Evolutionary conservation across 1,140 invertebrate species (phyloP), one percentile per base, ranked within the genome.

Genomic region (Andricus grossulariae): DNA sequence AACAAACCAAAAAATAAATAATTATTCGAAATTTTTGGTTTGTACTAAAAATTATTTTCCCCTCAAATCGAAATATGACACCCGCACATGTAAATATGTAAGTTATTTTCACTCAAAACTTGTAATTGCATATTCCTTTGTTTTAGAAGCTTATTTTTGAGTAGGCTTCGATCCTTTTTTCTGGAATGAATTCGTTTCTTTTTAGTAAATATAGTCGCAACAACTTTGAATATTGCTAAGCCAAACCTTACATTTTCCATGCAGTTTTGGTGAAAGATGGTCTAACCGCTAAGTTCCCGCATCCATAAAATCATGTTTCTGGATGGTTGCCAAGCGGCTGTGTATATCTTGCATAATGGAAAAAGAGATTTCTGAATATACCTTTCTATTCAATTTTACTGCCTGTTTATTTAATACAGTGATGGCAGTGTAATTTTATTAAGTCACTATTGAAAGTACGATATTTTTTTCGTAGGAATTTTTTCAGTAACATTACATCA

Each of bases 251-350:
- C 52, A 45, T 54, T 54, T 54, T 66, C 21, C 21, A 32, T 10
- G 25, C 25, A 15, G 5, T 66, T 66, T 66, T 32, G 32, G 60
- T 66, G 32, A 66, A 66, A 39, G 60, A 66, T 66, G 60, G 60
- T 66, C 60, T 66, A 66, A 66, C 60, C 60, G 45, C 32, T 66
- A 66, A 66, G 60, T 66, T 66, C 60, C 39, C 60, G 60, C 60
- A 39, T 45, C 60, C 13, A 66, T 66, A 39, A 66, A 66, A 66
- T 66, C 60, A 66, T 66, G 25, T 16, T 66, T 66, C 8, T 66
- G 60, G 60, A 39, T 3, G 10, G 13, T n/a, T 66, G 60, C 60
- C 60, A 66, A 66, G 57, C 60, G 4, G 39, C 21, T 66, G 60
- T 66, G 32, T 66, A 66, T 25, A 32, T 66, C 25, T 66, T 66